phyloP scores from a whole-genome alignment of 1,140 invertebrate genomes.

The Euwallacea similis region DNA sequence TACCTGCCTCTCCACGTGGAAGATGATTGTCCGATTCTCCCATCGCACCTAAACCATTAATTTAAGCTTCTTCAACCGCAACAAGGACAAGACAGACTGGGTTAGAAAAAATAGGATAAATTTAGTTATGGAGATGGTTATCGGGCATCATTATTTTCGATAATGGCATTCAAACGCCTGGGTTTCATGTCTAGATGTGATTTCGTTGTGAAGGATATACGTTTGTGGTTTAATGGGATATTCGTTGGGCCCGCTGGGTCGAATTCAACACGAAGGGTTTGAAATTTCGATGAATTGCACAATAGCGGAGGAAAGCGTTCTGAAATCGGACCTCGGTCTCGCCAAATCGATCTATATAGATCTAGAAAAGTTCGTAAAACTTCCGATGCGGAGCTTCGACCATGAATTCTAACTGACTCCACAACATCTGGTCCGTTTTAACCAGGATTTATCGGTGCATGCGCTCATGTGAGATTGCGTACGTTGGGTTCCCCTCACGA shows the following conservation, averaged over 20 bases:
- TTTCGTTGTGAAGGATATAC: constrained; percentile 11
- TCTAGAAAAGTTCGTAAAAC: too few species aligned
- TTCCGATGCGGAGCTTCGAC: too few species aligned
- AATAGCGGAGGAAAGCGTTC: too few species aligned
- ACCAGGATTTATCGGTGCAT: too few species aligned
- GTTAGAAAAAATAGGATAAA: constrained; percentile 26
- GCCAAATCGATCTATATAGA: too few species aligned
- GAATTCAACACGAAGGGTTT: not conserved
- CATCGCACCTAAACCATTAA: constrained; percentile 12
- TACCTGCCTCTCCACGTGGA: constrained; percentile 24
- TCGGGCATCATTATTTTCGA: constrained; percentile 35
- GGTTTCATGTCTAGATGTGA: constrained; percentile 31
- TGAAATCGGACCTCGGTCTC: too few species aligned
- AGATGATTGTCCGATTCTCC: constrained; percentile 27
- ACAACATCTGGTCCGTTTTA: too few species aligned
- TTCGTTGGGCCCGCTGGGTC: constrained; percentile 8
- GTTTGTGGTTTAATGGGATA: constrained; percentile 24
- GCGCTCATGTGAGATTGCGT: too few species aligned
- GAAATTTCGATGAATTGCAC: too few species aligned
- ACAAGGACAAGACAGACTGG: constrained; percentile 23
- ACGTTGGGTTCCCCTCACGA: too few species aligned
- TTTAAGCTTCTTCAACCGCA: constrained; percentile 16
- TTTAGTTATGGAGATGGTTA: constrained; percentile 35
- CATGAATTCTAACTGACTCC: too few species aligned
- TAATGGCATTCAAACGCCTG: constrained; percentile 33